phyloP scores from a whole-genome alignment of 1,140 invertebrate genomes.

The Coptotermes formosanus region DNA sequence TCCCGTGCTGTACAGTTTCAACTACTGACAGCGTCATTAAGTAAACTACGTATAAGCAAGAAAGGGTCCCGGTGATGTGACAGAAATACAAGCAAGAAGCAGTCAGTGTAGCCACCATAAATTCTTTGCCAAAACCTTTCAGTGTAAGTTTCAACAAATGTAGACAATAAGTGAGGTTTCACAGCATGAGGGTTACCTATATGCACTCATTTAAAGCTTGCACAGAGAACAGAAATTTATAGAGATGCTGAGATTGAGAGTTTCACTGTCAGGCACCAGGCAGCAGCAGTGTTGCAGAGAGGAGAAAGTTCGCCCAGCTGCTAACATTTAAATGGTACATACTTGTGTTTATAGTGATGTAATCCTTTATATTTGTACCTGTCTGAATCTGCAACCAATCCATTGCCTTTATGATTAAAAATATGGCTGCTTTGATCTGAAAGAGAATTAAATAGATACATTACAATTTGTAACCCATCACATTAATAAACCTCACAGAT shows the following conservation, averaged over 20 bases:
- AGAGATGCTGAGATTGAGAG: not conserved
- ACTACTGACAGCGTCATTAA: too few relatives aligned
- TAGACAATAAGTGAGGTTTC: not conserved
- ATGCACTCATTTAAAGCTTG: conserved; percentile 11
- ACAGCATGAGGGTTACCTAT: not conserved
- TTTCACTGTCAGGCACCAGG: conserved; percentile 13
- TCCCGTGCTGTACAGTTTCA: too few relatives aligned
- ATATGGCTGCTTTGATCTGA: conserved; percentile 55
- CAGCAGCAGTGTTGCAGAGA: conserved; percentile 13
- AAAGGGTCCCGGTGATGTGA: too few relatives aligned
- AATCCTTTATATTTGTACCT: conserved; percentile 42
- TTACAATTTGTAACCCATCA: not conserved
- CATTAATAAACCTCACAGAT: too few relatives aligned
- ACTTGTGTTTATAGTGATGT: conserved; percentile 18
- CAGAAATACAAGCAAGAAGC: too few relatives aligned
- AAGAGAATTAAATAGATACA: conserved; percentile 33
- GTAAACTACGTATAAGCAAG: too few relatives aligned
- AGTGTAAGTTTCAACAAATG: too few relatives aligned
- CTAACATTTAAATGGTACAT: not conserved
- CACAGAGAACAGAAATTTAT: not conserved
- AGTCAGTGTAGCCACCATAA: too few relatives aligned
- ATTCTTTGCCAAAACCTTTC: too few relatives aligned
- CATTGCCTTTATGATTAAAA: conserved; percentile 65
- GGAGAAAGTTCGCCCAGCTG: not conserved
- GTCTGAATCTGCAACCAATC: conserved; percentile 55